Base-by-base conservation (phyloP, 2,113 vertebrate species). In the Sander vitreus region DNA sequence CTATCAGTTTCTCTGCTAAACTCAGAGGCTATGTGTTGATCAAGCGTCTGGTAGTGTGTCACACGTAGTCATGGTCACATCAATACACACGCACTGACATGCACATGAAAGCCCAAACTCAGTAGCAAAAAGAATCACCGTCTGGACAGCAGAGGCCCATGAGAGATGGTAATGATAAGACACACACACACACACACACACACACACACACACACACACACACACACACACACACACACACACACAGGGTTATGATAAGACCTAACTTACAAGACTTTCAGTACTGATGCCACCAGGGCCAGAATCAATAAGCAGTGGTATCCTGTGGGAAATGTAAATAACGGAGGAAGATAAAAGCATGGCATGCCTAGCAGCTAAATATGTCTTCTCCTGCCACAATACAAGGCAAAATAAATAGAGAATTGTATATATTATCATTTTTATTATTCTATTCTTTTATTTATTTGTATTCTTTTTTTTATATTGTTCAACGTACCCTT, bases 131-230 rank as follows among this genome's bases (percentile, higher is more conserved):
- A 27, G 2, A 27, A 27, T 1, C 27, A 27, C 27, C 27, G 48
- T 84, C 84, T 90, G 73, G 66, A 77, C 7, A 21, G 77, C 80
- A 90, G 51, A 79, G 68, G 48, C 80, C 80, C 50, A 14, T 86
- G 78, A 90, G 80, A 92, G 85, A 84, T 85, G 27, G 58, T 80
- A 83, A 82, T 79, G 88, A 90, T 88, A 88, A 84, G 36, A 7
- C 21, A 43, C 10, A 23, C 36, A 43, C 39, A 47, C 43, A 59
- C 62, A 43, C 39, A 43, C 36, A 43, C 39, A 16, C 43, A 33
- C 19, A 73, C 6, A 78, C 25, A 70, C 64, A 25, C 54, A 59
- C 54, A 77, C 23, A 39, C 45, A 48, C 73, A 78, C 66, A 53
- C 74, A 76, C 33, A 76, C 55, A 72, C 30, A 50, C 66, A 70